Percentiles rank a stretch among this genome's conserved stretches.
Evolutionary conservation across 2,888 invertebrate genomes (phyloP).

Genomic region (Linnaemya vulpina): DNA sequence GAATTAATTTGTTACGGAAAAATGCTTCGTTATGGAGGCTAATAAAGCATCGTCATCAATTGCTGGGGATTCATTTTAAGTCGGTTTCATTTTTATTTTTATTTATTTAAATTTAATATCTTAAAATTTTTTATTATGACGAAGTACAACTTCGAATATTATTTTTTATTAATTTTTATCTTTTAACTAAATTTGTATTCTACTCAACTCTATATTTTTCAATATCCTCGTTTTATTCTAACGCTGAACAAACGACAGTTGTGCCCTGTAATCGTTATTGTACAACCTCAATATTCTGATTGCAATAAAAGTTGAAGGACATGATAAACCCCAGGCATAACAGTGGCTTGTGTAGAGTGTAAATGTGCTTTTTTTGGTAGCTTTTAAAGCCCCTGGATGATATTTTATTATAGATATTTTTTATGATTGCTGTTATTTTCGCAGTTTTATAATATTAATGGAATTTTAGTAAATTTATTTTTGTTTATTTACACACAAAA

Average conservation of each 20-base stretch:
- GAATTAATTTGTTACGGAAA: background rate
- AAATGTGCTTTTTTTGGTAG: background rate
- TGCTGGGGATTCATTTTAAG: background rate
- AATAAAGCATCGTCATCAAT: background rate
- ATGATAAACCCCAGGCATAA: slow-evolving; percentile 18
- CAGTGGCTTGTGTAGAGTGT: slow-evolving; percentile 4
- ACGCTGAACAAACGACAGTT: slow-evolving; percentile 14
- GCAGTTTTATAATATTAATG: background rate
- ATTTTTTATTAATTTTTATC: background rate
- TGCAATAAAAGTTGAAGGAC: slow-evolving; percentile 12
- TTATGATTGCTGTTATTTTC: background rate
- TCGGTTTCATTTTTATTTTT: background rate
- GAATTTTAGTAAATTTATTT: background rate
- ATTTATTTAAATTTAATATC: slow-evolving; percentile 4
- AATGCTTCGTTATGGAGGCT: background rate
- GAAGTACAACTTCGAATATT: background rate
- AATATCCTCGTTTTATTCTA: background rate
- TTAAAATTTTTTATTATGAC: background rate
- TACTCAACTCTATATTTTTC: background rate
- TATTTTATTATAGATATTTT: slow-evolving; percentile 14
- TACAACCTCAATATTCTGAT: slow-evolving; percentile 1
- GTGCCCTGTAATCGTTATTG: background rate
- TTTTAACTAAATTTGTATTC: background rate
- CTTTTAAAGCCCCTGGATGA: slow-evolving; percentile 6
- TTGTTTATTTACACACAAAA: background rate